Percentiles rank a stretch among this genome's conserved stretches.
phyloP scores from a whole-genome alignment of 2,888 invertebrate genomes.

The Unio pictorum region DNA sequence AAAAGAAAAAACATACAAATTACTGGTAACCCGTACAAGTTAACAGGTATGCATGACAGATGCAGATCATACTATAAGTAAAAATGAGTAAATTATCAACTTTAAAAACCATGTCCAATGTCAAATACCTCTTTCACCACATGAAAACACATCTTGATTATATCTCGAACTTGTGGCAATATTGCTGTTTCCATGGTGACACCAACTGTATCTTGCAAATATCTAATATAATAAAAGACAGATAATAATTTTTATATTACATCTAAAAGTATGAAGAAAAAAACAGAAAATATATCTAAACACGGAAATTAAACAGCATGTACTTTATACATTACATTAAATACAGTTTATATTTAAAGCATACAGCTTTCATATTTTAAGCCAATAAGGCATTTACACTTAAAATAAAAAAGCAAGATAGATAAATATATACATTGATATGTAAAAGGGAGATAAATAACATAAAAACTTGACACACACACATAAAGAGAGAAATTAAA shows the following conservation, averaged over 20 bases:
- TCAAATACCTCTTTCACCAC: slow-evolving; percentile 46
- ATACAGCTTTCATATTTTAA: neutral
- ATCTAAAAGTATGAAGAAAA: neutral
- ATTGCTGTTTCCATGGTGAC: slow-evolving; percentile 37
- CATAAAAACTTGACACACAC: no score
- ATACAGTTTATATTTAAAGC: neutral
- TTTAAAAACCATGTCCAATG: no score
- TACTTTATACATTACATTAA: neutral
- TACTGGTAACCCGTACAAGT: no score
- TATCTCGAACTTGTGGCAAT: slow-evolving; percentile 49
- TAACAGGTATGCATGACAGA: no score
- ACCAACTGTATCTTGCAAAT: slow-evolving; percentile 28
- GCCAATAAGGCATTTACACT: neutral
- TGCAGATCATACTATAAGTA: neutral
- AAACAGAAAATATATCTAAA: neutral
- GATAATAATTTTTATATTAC: no score
- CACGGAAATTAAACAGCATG: neutral
- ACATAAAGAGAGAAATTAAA: no score
- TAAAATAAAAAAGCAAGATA: neutral
- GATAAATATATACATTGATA: neutral
- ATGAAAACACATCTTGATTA: slow-evolving; percentile 39
- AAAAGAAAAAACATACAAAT: no score
- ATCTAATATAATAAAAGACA: slow-evolving; percentile 29
- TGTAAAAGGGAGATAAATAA: no score
- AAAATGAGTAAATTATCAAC: neutral